Evolutionary conservation across 2,888 invertebrate species (phyloP).

Genomic region (Calephelis perditalis): DNA sequence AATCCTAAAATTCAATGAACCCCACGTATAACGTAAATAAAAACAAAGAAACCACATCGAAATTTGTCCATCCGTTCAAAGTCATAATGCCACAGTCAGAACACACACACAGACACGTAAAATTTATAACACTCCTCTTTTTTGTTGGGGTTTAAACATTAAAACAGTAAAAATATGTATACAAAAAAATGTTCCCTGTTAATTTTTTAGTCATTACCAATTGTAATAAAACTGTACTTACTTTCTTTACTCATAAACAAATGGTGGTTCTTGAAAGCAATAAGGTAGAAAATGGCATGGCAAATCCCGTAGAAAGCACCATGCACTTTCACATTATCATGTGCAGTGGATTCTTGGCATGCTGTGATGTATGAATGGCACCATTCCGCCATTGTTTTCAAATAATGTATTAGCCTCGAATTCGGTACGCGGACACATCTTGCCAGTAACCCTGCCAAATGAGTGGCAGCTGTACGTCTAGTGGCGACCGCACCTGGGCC

Average conservation of each 20-base stretch:
- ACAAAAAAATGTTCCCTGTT: slow-evolving; percentile 9
- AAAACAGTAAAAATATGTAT: slow-evolving; percentile 30
- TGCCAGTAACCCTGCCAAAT: slow-evolving; percentile 63
- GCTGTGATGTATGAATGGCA: slow-evolving; percentile 88
- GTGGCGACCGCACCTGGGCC: slow-evolving; percentile 60
- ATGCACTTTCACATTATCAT: slow-evolving; percentile 80
- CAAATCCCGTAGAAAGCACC: slow-evolving; percentile 94
- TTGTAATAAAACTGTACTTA: slow-evolving; percentile 55
- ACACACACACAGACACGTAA: too few species aligned
- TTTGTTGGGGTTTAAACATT: too few species aligned
- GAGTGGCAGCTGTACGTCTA: slow-evolving; percentile 58
- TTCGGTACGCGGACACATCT: slow-evolving; percentile 62
- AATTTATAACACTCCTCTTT: too few species aligned
- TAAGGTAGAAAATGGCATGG: slow-evolving; percentile 94
- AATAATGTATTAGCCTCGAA: slow-evolving; percentile 51
- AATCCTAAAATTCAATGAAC: too few species aligned
- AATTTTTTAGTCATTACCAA: not conserved
- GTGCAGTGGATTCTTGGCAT: slow-evolving; percentile 71
- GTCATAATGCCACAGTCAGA: too few species aligned
- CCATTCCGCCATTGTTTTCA: slow-evolving; percentile 86
- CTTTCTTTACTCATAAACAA: slow-evolving; percentile 87
- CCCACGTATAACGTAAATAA: too few species aligned
- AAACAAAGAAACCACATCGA: too few species aligned
- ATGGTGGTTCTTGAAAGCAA: slow-evolving; percentile 93
- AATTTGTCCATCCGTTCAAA: too few species aligned